Evolutionary conservation across 37 sponge, comb jelly and placozoan species (phyloP), one percentile per base, ranked within the genome.

Genomic region (Oscarella lobularis): DNA sequence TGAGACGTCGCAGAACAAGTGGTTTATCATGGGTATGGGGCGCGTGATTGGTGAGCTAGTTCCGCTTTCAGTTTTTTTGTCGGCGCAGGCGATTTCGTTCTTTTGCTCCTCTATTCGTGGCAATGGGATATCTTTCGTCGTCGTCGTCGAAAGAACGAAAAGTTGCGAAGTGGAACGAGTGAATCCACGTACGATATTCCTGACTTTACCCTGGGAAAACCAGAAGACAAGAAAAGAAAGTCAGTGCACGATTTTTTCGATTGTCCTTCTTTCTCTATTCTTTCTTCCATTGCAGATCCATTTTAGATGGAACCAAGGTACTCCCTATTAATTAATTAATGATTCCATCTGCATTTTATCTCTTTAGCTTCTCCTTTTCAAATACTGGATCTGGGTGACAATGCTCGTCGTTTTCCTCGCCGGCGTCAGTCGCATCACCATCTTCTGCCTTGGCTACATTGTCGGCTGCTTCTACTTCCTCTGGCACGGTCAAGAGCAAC

Each of bases 321-420:
- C n/a, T n/a, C n/a, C n/a, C n/a, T n/a, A n/a, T n/a, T n/a, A n/a
- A n/a, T n/a, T n/a, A n/a, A n/a, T n/a, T n/a, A n/a, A n/a, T 48
- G 60, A 48, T 20, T 48, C 9, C 9, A 9, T 48, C 60, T 27
- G 20, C 20, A 20, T 48, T 48, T 9, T 48, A 48, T 20, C 60
- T 48, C 37, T 67, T 3, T 72, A 91, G 92, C 65, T 39, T 2
- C 37, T 87, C 5, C 2, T 91, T 34, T 81, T 81, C 77, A 65
- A 81, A 77, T 80, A 91, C 67, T 84, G 36, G 37, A 83, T 87
- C 67, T 91, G 92, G 92, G 20, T 87, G 31, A 73, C 81, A 4
- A 39, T 91, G 0, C 77, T 87, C 69, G 55, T 91, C 41, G 34
- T 92, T 35, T 92, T 92, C 70, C 39, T 92, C 31, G 70, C 85